A percentile compares a stretch with the other conserved stretches of the same genome.
Evolutionary conservation across 2,113 vertebrate genomes (phyloP).

Genomic region (Saiga tatarica): DNA sequence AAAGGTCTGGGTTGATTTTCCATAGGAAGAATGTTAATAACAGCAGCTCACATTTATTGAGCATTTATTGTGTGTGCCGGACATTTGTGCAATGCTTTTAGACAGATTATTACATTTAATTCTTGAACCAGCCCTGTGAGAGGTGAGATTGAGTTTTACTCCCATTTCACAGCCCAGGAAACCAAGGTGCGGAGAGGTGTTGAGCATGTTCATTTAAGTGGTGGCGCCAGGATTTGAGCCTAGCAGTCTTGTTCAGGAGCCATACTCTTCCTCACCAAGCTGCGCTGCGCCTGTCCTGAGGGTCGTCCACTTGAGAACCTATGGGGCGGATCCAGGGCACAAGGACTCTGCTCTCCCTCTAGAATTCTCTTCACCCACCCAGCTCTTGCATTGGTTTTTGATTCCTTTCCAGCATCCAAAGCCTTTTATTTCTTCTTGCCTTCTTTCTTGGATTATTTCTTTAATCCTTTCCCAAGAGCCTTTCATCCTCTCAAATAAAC

Average conservation of each 20-base stretch:
- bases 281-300: background rate
- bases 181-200: background rate
- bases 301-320: background rate
- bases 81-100: background rate
- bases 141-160: background rate
- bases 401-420: constrained; percentile 10
- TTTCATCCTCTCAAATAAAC: constrained; percentile 67
- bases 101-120: background rate
- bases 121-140: background rate
- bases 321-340: background rate
- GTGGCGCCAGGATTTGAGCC: background rate
- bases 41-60: background rate
- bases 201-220: background rate
- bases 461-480: constrained; percentile 51
- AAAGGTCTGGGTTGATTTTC: background rate
- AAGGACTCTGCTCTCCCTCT: background rate
- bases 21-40: background rate
- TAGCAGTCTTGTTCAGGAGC: background rate
- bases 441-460: constrained; percentile 58
- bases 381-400: constrained; percentile 6
- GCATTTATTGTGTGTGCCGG: background rate
- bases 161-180: background rate
- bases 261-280: background rate
- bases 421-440: constrained; percentile 43
- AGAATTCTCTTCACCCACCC: background rate